Evolutionary conservation across 2,113 vertebrate genomes (phyloP).

Genomic region (Tricholaema leucomelas): DNA sequence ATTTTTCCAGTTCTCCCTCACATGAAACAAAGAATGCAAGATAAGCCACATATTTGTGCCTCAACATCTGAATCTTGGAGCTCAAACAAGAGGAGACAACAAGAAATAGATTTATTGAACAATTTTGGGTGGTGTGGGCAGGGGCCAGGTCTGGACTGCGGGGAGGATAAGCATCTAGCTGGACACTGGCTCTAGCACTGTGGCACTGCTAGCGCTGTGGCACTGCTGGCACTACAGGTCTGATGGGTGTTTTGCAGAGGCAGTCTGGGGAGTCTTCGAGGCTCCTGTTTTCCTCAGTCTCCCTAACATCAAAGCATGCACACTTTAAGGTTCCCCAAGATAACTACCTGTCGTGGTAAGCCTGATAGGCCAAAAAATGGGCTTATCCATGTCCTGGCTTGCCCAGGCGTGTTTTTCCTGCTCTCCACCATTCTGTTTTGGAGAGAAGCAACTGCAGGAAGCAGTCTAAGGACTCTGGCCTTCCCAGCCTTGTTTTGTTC

Average conservation of each 20-base stretch:
- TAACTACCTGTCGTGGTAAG: too few species aligned
- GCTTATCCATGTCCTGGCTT: too few species aligned
- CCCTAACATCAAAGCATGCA: background rate
- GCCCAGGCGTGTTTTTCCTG: too few species aligned
- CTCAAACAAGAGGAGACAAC: background rate
- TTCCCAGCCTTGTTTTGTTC: too few species aligned
- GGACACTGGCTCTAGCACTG: background rate
- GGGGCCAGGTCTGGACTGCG: background rate
- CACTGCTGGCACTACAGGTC: background rate
- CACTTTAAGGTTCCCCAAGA: background rate
- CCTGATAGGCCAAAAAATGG: too few species aligned
- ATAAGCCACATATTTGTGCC: fast-evolving
- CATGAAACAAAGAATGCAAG: background rate
- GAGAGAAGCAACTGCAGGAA: too few species aligned
- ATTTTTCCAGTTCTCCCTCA: background rate
- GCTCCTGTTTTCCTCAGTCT: background rate
- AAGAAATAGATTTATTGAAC: background rate
- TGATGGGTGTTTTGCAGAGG: background rate
- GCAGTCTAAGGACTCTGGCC: too few species aligned
- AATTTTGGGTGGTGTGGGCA: background rate
- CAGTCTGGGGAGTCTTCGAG: fast-evolving
- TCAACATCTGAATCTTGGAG: background rate
- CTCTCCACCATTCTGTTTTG: too few species aligned
- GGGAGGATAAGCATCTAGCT: background rate
- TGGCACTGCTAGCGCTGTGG: background rate